phyloP scores from a whole-genome alignment of 2,888 invertebrate species.

The Lithophane socia region DNA sequence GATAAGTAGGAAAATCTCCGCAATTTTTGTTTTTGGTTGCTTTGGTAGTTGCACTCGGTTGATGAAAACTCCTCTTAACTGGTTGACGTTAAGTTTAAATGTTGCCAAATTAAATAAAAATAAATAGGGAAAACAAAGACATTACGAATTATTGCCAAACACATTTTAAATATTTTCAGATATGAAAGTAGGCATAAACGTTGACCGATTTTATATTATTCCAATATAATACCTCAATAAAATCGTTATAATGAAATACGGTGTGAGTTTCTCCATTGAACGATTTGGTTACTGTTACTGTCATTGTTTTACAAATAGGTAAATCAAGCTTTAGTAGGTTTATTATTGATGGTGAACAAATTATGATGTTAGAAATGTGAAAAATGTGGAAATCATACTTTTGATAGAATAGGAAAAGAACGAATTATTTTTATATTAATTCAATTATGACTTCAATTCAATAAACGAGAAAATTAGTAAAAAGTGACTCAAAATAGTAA shows the following conservation, averaged over 20 bases:
- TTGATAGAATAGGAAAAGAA: neutral
- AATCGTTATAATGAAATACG: neutral
- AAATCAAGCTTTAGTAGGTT: neutral
- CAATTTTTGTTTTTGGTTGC: neutral
- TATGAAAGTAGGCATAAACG: conserved; percentile 40
- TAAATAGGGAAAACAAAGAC: conserved; percentile 52
- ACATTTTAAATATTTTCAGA: conserved; percentile 29
- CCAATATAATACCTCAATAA: neutral
- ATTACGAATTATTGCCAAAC: conserved; percentile 45
- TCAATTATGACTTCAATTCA: neutral
- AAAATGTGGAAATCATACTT: neutral
- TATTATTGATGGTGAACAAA: neutral
- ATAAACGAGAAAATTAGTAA: neutral
- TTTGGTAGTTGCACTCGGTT: neutral
- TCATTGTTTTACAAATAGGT: neutral
- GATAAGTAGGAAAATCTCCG: too few species aligned
- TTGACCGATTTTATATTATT: neutral
- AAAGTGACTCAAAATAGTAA: neutral
- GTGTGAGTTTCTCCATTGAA: neutral
- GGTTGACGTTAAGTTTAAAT: conserved; percentile 50
- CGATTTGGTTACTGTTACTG: neutral
- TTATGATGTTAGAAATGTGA: neutral
- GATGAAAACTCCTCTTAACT: neutral
- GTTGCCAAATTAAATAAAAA: conserved; percentile 55
- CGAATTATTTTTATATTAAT: too few species aligned